phyloP scores from a whole-genome alignment of 2,888 invertebrate genomes.

The Spisula solida region DNA sequence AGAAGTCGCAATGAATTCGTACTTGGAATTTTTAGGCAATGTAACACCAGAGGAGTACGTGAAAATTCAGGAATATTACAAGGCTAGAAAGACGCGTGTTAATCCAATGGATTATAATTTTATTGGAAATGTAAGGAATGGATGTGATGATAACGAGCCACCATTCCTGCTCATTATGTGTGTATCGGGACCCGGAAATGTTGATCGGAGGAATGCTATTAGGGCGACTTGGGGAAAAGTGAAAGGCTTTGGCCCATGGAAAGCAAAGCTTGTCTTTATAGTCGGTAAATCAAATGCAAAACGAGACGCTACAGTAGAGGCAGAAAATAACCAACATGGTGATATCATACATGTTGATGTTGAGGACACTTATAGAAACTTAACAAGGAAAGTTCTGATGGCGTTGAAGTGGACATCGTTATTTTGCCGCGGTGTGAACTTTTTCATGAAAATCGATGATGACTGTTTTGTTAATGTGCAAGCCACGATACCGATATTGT shows the following conservation, averaged over 20 bases:
- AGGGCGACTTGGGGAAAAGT: background rate
- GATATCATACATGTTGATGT: background rate
- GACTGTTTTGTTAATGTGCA: slow-evolving; percentile 7
- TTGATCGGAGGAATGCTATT: background rate
- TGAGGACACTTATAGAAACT: background rate
- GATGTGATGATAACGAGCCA: background rate
- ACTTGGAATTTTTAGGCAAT: background rate
- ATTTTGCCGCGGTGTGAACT: slow-evolving; percentile 1
- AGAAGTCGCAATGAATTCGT: background rate
- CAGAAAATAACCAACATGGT: background rate
- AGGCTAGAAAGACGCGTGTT: background rate
- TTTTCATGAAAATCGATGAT: slow-evolving; percentile 3
- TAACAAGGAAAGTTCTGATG: background rate
- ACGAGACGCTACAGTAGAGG: background rate
- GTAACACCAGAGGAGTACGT: background rate
- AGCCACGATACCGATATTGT: background rate
- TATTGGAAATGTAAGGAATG: background rate
- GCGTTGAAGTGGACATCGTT: background rate
- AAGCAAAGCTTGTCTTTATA: background rate
- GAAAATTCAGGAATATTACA: background rate
- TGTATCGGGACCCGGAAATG: background rate
- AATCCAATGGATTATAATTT: background rate
- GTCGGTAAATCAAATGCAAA: background rate
- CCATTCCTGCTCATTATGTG: background rate
- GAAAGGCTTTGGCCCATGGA: background rate